Percentiles rank a stretch among this genome's conserved stretches.
Conservation (phyloP, 2,888 invertebrate species). For the Sinohyriopsis cumingii region DNA sequence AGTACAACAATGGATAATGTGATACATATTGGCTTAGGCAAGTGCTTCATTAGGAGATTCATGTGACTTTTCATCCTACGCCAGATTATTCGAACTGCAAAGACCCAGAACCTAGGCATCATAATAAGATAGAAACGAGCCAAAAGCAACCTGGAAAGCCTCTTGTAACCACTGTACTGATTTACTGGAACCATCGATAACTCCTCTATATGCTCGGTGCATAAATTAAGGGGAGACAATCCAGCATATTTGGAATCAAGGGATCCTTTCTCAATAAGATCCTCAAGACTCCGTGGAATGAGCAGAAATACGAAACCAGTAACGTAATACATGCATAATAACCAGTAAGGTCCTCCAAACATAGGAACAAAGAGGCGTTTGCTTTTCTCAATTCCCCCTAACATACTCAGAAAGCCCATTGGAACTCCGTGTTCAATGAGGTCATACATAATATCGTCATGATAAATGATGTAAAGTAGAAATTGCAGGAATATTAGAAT, state of each 20-base stretch:
- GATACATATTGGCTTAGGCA: too few relatives aligned
- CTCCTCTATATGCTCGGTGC: conserved; percentile 9
- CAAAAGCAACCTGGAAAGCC: not conserved
- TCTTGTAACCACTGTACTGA: conserved; percentile 11
- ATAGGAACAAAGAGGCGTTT: conserved; percentile 13
- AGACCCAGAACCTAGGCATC: conserved; percentile 17
- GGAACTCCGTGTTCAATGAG: conserved; percentile 22
- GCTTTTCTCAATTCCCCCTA: conserved; percentile 25
- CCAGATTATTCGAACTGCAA: not conserved
- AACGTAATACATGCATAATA: conserved; percentile 15
- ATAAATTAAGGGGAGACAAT: conserved; percentile 10
- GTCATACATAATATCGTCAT: conserved; percentile 9
- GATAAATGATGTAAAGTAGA: conserved; percentile 9
- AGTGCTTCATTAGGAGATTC: too few relatives aligned
- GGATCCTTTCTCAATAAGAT: conserved; percentile 9
- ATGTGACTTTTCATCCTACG: too few relatives aligned
- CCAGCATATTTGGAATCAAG: not conserved
- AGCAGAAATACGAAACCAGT: conserved; percentile 18
- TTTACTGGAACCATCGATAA: conserved; percentile 6
- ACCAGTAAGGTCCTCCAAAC: conserved; percentile 22
- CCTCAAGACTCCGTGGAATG: conserved; percentile 10
- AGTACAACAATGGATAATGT: too few relatives aligned
- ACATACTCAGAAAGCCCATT: conserved; percentile 25
- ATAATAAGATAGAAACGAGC: conserved; percentile 13
- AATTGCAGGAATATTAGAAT: conserved; percentile 16